phyloP scores from a whole-genome alignment of 2,888 invertebrate genomes.

The Polydrusus cervinus region DNA sequence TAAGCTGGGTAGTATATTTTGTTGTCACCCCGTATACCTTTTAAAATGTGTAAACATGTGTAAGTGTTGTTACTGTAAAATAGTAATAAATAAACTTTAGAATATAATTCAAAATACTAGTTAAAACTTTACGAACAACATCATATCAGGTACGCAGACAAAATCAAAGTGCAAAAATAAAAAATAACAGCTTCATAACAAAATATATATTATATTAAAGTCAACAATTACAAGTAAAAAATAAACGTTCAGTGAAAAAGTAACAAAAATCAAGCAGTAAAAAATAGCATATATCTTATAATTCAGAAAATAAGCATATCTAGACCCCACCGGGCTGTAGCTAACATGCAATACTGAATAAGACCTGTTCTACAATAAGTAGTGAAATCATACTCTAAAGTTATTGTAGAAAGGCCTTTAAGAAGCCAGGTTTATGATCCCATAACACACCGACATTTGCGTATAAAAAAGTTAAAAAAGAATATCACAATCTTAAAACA shows the following conservation, averaged over 20 bases:
- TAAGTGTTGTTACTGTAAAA: background rate
- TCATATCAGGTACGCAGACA: slow-evolving; percentile 67
- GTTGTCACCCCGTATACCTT: too few species aligned
- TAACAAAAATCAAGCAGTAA: slow-evolving; percentile 67
- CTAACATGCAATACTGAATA: slow-evolving; percentile 66
- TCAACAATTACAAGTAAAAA: slow-evolving; percentile 71
- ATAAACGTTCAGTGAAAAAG: slow-evolving; percentile 70
- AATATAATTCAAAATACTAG: slow-evolving; percentile 47
- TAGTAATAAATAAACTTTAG: slow-evolving; percentile 15
- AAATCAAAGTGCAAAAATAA: slow-evolving; percentile 57
- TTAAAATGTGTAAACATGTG: too few species aligned
- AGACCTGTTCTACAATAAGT: slow-evolving; percentile 29
- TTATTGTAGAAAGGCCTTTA: slow-evolving; percentile 51
- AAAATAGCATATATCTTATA: slow-evolving; percentile 65
- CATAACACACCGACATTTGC: slow-evolving; percentile 40
- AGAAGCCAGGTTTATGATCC: slow-evolving; percentile 58
- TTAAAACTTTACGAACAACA: slow-evolving; percentile 62
- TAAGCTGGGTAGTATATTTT: too few species aligned
- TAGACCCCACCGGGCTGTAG: slow-evolving; percentile 66
- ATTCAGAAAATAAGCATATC: slow-evolving; percentile 67
- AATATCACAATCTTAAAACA: slow-evolving; percentile 57
- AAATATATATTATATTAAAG: slow-evolving; percentile 77
- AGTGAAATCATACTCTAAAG: background rate
- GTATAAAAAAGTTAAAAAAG: slow-evolving; percentile 48
- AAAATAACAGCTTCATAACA: slow-evolving; percentile 69